A percentile compares a stretch with the other conserved stretches of the same genome.
phyloP scores from a whole-genome alignment of 2,797 vertebrate genomes.

The Manis crassicaudata region DNA sequence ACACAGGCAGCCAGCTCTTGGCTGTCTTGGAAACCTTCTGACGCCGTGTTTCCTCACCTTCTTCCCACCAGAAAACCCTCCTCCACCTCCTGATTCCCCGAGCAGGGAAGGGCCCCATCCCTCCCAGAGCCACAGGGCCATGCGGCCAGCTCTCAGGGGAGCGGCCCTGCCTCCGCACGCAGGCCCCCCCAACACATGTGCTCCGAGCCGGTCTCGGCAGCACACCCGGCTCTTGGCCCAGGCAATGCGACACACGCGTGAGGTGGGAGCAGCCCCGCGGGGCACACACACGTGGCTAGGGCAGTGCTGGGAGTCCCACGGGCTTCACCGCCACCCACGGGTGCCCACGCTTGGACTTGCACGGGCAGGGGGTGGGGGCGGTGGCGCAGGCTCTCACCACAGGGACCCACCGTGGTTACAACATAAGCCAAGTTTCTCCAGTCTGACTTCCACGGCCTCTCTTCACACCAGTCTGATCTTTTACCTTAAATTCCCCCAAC shows the following conservation, averaged over 20 bases:
- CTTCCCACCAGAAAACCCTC: not conserved
- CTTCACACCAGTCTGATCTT: not conserved
- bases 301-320: not conserved
- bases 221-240: fast-evolving
- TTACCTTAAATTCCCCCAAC: not conserved
- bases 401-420: not conserved
- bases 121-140: not conserved
- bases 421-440: not conserved
- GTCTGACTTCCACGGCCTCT: not conserved
- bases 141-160: not conserved
- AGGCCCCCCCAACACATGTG: fast-evolving
- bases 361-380: fast-evolving
- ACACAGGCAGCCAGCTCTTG: not conserved
- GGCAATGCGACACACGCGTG: fast-evolving
- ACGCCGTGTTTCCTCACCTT: not conserved
- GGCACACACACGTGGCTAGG: fast-evolving
- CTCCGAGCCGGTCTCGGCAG: not conserved
- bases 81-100: not conserved
- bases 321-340: fast-evolving
- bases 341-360: not conserved
- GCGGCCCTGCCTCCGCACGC: not conserved
- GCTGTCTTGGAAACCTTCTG: not conserved
- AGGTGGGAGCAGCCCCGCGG: fast-evolving
- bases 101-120: fast-evolving
- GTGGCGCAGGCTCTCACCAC: no score